A percentile compares a stretch with the other conserved stretches of the same genome.
These are phyloP conservation scores for Phortica variegata DNA, from an alignment of 1,140 invertebrate genomes.

Conservation along the genomic window DNA sequence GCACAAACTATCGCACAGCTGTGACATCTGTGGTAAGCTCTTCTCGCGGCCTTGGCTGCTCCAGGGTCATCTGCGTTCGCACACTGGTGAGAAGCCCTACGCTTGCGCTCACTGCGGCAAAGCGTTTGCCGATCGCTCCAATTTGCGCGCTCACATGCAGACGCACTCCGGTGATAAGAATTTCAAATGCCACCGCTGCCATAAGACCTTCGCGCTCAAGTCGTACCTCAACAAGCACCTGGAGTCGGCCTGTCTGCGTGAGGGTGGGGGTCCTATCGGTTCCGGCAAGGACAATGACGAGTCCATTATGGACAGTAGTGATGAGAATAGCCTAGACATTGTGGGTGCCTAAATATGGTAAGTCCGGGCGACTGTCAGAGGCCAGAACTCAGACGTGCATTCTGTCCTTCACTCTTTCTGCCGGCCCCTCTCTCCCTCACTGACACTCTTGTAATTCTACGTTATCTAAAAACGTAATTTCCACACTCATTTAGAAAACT, in stretches of 20 bases:
- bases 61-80: slow-evolving; percentile 74
- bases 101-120: slow-evolving; percentile 66
- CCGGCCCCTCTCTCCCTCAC: too few species aligned
- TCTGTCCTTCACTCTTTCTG: too few species aligned
- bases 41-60: slow-evolving; percentile 92
- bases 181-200: slow-evolving; percentile 84
- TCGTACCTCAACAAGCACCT: slow-evolving; percentile 97
- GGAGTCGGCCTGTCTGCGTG: slow-evolving; percentile 79
- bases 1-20: slow-evolving; percentile 86
- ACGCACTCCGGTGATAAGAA: slow-evolving; percentile 89
- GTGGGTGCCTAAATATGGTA: slow-evolving; percentile 46
- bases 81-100: slow-evolving; percentile 70
- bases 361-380: background rate
- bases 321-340: slow-evolving; percentile 56
- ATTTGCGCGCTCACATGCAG: slow-evolving; percentile 91
- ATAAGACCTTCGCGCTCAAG: slow-evolving; percentile 93
- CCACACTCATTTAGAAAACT: too few species aligned
- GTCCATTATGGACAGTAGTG: slow-evolving; percentile 36
- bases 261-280: slow-evolving; percentile 7
- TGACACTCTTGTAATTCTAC: too few species aligned
- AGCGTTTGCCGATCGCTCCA: slow-evolving; percentile 72
- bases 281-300: slow-evolving; percentile 16
- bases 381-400: background rate
- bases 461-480: too few species aligned
- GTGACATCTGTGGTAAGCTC: slow-evolving; percentile 87